Evolutionary conservation across 2,797 vertebrate genomes (phyloP).

Genomic region (Myotis daubentonii): DNA sequence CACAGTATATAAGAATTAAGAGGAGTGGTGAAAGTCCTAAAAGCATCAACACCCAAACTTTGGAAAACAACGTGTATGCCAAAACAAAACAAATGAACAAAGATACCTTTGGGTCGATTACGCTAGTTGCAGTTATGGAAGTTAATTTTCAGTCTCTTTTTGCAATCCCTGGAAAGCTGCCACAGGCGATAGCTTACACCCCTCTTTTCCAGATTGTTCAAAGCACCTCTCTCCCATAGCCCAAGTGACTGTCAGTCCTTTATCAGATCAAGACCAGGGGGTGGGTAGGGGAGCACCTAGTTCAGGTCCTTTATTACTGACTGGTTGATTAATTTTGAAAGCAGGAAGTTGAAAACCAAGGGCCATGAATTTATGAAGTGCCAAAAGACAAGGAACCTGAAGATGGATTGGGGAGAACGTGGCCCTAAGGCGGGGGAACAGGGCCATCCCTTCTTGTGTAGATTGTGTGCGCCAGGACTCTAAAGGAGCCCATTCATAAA

Average conservation of each 20-base stretch:
- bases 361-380: not conserved
- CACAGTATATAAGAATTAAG: not conserved
- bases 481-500: not conserved
- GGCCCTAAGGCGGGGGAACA: not conserved
- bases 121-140: not conserved
- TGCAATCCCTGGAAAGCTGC: not conserved
- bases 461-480: not conserved
- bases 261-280: not conserved
- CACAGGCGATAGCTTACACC: not conserved
- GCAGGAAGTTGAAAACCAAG: conserved; percentile 2
- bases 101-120: not conserved
- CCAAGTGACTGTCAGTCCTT: not conserved
- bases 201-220: not conserved
- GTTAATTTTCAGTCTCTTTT: not conserved
- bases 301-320: not conserved
- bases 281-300: not conserved
- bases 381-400: not conserved
- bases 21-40: not conserved
- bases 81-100: not conserved
- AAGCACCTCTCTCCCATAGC: not conserved
- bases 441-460: not conserved
- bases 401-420: not conserved
- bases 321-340: not conserved
- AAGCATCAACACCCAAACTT: not conserved
- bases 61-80: not conserved